Evolutionary conservation across 2,888 invertebrate genomes (phyloP).

Genomic region (Eupithecia subfuscata): DNA sequence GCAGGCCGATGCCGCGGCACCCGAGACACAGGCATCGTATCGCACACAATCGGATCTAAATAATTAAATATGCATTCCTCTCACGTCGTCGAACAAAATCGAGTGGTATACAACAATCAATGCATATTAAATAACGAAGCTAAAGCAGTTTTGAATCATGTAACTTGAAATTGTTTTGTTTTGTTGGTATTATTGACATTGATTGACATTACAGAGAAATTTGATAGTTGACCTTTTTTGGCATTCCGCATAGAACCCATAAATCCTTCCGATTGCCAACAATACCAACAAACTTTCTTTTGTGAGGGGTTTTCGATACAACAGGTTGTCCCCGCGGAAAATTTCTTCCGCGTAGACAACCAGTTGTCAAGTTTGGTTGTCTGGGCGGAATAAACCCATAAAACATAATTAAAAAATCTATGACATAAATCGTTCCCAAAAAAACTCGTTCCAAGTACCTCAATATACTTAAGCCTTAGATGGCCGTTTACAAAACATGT

Average conservation of each 20-base stretch:
- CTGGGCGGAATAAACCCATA: too few relatives aligned
- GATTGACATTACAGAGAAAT: background rate
- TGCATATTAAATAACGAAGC: background rate
- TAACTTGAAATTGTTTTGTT: background rate
- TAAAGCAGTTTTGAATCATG: background rate
- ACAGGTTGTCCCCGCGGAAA: too few relatives aligned
- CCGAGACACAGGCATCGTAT: slow-evolving; percentile 66
- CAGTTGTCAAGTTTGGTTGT: too few relatives aligned
- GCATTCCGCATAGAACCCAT: background rate
- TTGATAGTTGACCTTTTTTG: background rate
- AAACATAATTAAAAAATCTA: background rate
- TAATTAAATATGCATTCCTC: background rate
- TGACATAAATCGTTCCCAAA: background rate
- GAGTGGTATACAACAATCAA: background rate
- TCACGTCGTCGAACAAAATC: background rate
- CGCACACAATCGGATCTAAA: slow-evolving; percentile 53
- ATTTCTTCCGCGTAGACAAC: too few relatives aligned
- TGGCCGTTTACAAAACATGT: background rate
- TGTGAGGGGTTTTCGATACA: background rate
- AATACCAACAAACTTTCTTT: background rate
- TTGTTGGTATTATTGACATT: background rate
- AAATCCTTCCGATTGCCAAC: background rate
- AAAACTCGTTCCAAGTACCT: background rate
- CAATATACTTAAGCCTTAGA: background rate
- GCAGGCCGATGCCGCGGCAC: slow-evolving; percentile 68